These are phyloP conservation scores for Drosophila helvetica DNA, from an alignment of 2,888 invertebrate species.

Conservation along the genomic window DNA sequence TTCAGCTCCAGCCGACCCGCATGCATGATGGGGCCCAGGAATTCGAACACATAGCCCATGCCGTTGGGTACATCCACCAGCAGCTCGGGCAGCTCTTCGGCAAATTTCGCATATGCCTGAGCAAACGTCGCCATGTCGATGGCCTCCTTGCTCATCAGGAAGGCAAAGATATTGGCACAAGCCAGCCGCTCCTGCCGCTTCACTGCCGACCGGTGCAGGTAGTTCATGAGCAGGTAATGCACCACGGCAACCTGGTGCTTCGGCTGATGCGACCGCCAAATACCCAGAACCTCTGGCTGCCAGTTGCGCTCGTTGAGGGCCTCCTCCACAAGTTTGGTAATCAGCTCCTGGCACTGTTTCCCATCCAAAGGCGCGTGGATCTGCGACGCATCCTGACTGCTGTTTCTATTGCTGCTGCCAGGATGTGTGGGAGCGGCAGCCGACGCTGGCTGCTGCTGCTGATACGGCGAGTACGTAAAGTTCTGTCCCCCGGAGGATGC, in stretches of 20 bases:
- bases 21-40: constrained; percentile 80
- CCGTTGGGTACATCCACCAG: constrained; percentile 80
- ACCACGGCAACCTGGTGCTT: constrained; percentile 70
- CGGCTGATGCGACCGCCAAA: constrained; percentile 66
- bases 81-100: constrained; percentile 72
- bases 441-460: constrained; percentile 41
- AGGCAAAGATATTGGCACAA: constrained; percentile 70
- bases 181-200: constrained; percentile 71
- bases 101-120: constrained; percentile 71
- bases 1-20: constrained; percentile 67
- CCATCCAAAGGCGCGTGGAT: constrained; percentile 23
- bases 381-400: constrained; percentile 6
- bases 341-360: constrained; percentile 68
- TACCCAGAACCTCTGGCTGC: constrained; percentile 60
- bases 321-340: constrained; percentile 74
- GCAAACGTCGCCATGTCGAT: constrained; percentile 63
- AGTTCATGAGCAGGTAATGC: constrained; percentile 71
- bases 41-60: constrained; percentile 80
- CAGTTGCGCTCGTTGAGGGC: constrained; percentile 61
- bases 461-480: constrained; percentile 44
- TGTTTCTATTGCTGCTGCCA: constrained; percentile 21
- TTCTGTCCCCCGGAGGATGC: constrained; percentile 32
- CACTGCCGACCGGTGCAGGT: constrained; percentile 68
- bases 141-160: constrained; percentile 63
- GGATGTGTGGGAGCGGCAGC: constrained; percentile 5